Conservation (phyloP, 2,888 invertebrate species). For the Pammene fasciana region DNA sequence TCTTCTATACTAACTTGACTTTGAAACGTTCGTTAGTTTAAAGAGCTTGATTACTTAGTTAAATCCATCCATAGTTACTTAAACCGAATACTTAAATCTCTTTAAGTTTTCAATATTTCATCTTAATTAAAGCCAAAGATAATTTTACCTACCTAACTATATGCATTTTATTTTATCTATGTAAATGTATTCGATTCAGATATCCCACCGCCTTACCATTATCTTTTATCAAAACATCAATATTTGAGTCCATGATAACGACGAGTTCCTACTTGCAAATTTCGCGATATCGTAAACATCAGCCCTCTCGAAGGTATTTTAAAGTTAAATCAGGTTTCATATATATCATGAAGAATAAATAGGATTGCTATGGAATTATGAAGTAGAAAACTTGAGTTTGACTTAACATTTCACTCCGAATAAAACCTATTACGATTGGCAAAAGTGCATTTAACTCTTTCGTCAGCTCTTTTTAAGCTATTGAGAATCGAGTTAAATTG, state of each 20-base stretch:
- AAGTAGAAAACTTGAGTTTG: constrained; percentile 4
- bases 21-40: background rate
- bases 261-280: constrained; percentile 35
- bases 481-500: background rate
- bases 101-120: background rate
- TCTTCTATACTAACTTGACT: constrained; percentile 2
- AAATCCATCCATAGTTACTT: background rate
- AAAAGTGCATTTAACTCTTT: too few species aligned
- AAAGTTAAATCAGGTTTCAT: constrained; percentile 33
- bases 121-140: background rate
- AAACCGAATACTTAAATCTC: background rate
- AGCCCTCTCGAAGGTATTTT: constrained; percentile 23
- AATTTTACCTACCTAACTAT: constrained; percentile 11
- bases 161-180: constrained; percentile 4
- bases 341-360: constrained; percentile 7
- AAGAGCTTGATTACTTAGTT: background rate
- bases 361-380: constrained; percentile 13
- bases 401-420: background rate
- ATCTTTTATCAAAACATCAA: constrained; percentile 41
- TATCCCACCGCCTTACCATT: constrained; percentile 38
- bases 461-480: too few species aligned
- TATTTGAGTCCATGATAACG: constrained; percentile 39
- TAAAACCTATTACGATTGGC: too few species aligned
- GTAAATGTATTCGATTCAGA: constrained; percentile 21
- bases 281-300: constrained; percentile 18